These are phyloP conservation scores for Papilio protenor DNA, from an alignment of 2,888 invertebrate genomes.

Conservation along the genomic window DNA sequence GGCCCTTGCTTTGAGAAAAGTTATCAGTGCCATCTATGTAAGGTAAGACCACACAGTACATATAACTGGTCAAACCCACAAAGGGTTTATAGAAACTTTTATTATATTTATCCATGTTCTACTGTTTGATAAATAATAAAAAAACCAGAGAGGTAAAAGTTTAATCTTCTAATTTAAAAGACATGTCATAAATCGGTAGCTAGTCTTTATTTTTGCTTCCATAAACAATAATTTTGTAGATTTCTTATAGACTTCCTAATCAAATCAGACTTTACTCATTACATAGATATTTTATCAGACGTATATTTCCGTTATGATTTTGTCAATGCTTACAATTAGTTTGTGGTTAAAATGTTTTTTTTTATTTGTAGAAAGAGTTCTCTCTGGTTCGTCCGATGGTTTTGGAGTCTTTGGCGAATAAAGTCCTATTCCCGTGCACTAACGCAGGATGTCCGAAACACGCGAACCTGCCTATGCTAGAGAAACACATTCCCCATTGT, in stretches of 20 bases:
- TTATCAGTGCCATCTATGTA: constrained; percentile 75
- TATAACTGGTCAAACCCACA: not conserved
- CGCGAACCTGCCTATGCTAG: constrained; percentile 78
- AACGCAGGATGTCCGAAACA: constrained; percentile 84
- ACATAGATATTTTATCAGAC: not conserved
- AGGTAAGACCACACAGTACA: constrained; percentile 54
- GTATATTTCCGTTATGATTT: not conserved
- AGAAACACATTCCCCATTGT: constrained; percentile 80
- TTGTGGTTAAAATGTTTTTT: constrained; percentile 26
- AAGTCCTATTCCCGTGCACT: constrained; percentile 85
- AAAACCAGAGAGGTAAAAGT: no score
- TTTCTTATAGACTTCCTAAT: not conserved
- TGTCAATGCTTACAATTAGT: not conserved
- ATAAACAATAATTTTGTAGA: not conserved
- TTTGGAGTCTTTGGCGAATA: constrained; percentile 84
- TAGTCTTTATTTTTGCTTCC: no score
- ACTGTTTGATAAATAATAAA: no score
- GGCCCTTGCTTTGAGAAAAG: constrained; percentile 73
- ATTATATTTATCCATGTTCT: no score
- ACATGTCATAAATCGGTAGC: no score
- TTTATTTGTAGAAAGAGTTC: constrained; percentile 80
- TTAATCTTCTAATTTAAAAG: no score
- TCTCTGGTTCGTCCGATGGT: constrained; percentile 81
- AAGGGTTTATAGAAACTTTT: no score
- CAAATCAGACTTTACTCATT: not conserved